Percentiles rank a stretch among this genome's conserved stretches.
Evolutionary conservation across 2,113 vertebrate species (phyloP).

Genomic region (Lepisosteus osseus): DNA sequence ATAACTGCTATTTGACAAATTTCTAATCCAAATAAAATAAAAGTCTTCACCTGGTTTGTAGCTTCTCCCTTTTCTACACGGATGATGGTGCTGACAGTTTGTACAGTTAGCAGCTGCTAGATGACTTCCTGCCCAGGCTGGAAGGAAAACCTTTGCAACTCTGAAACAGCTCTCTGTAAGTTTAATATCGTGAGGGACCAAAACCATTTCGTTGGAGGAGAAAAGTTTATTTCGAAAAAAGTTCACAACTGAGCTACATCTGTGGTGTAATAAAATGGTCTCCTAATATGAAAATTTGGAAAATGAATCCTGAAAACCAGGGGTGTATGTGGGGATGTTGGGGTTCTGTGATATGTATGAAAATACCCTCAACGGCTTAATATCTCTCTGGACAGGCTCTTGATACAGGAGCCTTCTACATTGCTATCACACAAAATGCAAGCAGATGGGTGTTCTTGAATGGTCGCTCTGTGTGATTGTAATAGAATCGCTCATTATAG

Average conservation of each 20-base stretch:
- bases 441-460: slow-evolving; percentile 62
- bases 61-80: no score
- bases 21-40: no score
- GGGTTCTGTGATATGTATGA: not conserved
- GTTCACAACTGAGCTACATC: not conserved
- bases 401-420: not conserved
- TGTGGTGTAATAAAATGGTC: not conserved
- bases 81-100: slow-evolving; percentile 2
- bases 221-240: not conserved
- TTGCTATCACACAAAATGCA: slow-evolving; percentile 46
- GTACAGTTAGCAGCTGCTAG: slow-evolving; percentile 7
- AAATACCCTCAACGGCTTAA: not conserved
- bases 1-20: no score
- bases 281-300: not conserved
- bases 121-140: not conserved
- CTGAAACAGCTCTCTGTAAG: not conserved
- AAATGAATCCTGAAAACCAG: not conserved
- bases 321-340: not conserved
- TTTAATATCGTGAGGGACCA: not conserved
- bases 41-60: no score
- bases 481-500: slow-evolving; percentile 65
- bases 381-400: not conserved
- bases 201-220: not conserved
- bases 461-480: slow-evolving; percentile 61
- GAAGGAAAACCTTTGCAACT: not conserved